Percentiles rank a stretch among this genome's conserved stretches.
These are phyloP conservation scores for Leptogaster cylindrica DNA, from an alignment of 2,888 invertebrate species.

Conservation along the genomic window DNA sequence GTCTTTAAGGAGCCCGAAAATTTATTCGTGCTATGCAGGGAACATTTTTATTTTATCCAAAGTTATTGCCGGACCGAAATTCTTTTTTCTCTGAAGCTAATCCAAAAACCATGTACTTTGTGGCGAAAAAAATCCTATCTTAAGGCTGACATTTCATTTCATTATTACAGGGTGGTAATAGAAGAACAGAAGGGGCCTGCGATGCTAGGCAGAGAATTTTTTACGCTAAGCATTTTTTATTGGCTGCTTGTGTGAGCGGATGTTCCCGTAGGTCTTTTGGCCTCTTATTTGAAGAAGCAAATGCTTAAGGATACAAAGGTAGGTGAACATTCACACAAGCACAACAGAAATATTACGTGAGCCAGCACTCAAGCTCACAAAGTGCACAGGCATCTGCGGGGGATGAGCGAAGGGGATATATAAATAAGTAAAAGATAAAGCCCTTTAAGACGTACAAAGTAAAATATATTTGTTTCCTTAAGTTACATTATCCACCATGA, in stretches of 20 bases:
- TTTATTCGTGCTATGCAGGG: constrained; percentile 33
- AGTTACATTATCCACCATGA: constrained; percentile 43
- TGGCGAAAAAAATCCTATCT: constrained; percentile 39
- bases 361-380: constrained; percentile 26
- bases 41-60: constrained; percentile 40
- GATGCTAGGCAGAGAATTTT: constrained; percentile 23
- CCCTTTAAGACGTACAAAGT: constrained; percentile 44
- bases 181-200: constrained; percentile 29
- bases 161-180: constrained; percentile 40
- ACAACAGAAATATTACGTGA: constrained; percentile 21
- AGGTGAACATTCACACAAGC: neutral
- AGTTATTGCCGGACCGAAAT: constrained; percentile 34
- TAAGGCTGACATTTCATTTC: constrained; percentile 44
- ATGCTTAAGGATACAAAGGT: neutral
- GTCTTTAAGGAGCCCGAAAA: constrained; percentile 20
- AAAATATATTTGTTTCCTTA: constrained; percentile 45
- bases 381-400: constrained; percentile 14
- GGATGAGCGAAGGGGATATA: constrained; percentile 23
- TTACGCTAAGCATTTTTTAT: constrained; percentile 40
- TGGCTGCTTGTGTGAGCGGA: constrained; percentile 32
- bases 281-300: constrained; percentile 20
- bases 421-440: constrained; percentile 44
- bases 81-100: constrained; percentile 25
- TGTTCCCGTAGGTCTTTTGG: constrained; percentile 28
- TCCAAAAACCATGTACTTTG: constrained; percentile 42